Conservation (phyloP, 2,888 invertebrate genomes). For the Bimastos eiseni region DNA sequence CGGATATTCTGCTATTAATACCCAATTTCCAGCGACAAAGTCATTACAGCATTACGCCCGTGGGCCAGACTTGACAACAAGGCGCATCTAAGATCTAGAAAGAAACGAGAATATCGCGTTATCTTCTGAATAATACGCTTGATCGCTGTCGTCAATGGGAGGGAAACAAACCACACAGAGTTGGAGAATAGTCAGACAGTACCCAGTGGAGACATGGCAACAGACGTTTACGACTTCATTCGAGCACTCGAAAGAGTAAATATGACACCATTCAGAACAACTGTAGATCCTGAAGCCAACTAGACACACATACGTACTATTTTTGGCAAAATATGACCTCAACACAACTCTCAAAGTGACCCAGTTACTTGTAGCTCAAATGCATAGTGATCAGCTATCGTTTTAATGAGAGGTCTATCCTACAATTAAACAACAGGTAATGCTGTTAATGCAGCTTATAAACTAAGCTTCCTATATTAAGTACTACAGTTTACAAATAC, state of each 20-base stretch:
- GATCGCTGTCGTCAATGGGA: neutral
- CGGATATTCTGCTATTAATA: slow-evolving; percentile 14
- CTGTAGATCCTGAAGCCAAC: neutral
- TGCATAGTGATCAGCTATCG: too few relatives aligned
- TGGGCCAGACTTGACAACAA: neutral
- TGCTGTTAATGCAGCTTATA: too few relatives aligned
- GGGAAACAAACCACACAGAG: neutral
- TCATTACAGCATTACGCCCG: slow-evolving; percentile 7
- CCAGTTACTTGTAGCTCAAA: too few relatives aligned
- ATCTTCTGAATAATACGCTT: neutral
- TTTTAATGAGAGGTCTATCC: too few relatives aligned
- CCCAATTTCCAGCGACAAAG: slow-evolving; percentile 22
- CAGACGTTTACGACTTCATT: neutral
- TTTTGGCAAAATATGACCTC: neutral
- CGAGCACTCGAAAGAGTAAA: neutral
- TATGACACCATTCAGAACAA: too few relatives aligned
- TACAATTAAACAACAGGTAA: too few relatives aligned
- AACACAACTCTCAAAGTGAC: too few relatives aligned
- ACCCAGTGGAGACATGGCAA: neutral
- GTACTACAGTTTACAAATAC: neutral
- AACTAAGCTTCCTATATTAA: neutral
- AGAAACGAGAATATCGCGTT: slow-evolving; percentile 7
- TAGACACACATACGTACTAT: fast-evolving
- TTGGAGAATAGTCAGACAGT: neutral
- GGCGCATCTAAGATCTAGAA: neutral